These are phyloP conservation scores for Falcunculus frontatus DNA, from an alignment of 2,113 vertebrate species.

Conservation along the genomic window DNA sequence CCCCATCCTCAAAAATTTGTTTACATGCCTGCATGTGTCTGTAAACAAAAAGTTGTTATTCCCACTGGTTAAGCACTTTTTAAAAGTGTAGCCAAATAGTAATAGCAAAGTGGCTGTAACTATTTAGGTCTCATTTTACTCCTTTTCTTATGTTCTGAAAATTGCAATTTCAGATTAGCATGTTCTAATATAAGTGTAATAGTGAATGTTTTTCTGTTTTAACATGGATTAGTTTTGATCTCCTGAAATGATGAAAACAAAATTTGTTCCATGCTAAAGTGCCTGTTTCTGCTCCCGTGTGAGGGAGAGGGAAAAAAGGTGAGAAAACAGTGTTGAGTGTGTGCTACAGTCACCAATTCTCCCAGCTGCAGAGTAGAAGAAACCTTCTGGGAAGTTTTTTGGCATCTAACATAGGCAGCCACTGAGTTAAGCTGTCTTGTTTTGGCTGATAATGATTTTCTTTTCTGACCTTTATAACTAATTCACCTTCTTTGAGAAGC, in stretches of 20 bases:
- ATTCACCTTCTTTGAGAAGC: slow-evolving; percentile 64
- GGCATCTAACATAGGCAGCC: slow-evolving; percentile 59
- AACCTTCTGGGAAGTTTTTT: slow-evolving; percentile 67
- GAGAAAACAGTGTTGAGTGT: not conserved
- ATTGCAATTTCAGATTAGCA: not conserved
- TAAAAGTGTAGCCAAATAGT: not conserved
- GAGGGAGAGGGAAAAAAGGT: slow-evolving; percentile 7
- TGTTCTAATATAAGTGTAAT: not conserved
- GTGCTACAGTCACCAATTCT: not conserved
- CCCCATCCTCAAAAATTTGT: not conserved
- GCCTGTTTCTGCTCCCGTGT: not conserved
- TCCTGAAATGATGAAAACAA: not conserved
- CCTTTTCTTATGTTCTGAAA: not conserved
- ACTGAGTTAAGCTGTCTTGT: slow-evolving; percentile 39
- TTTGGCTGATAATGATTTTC: slow-evolving; percentile 57
- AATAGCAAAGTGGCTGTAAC: not conserved
- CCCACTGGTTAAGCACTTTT: not conserved
- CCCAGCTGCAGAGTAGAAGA: not conserved
- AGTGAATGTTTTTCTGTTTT: not conserved
- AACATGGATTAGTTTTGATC: not conserved
- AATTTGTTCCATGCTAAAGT: not conserved
- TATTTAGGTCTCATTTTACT: not conserved
- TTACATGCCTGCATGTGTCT: not conserved
- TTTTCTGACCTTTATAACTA: slow-evolving; percentile 70
- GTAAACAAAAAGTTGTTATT: not conserved